Conservation (phyloP, 2,888 invertebrate genomes). For the Hydrotaea diabolus region DNA sequence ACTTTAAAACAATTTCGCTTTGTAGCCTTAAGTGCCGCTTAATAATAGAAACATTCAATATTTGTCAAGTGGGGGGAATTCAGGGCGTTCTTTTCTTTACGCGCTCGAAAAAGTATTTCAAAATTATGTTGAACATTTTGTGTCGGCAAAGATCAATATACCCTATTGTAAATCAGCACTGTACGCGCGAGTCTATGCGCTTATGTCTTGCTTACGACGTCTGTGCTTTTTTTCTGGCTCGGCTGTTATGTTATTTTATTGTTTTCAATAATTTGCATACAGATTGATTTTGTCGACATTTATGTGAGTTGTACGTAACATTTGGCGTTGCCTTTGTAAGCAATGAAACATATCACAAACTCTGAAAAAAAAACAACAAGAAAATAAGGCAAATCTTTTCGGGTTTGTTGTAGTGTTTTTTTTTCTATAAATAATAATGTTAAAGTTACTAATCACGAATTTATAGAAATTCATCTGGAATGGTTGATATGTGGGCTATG, state of each 20-base stretch:
- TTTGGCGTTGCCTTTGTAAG: neutral
- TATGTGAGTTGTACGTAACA: slow-evolving; percentile 8
- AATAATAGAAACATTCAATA: slow-evolving; percentile 61
- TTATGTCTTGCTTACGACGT: neutral
- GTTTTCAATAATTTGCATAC: slow-evolving; percentile 64
- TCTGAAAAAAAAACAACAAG: neutral
- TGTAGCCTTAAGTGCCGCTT: slow-evolving; percentile 60
- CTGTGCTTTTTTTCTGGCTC: neutral
- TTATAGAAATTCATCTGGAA: slow-evolving; percentile 30
- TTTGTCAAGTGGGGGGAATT: slow-evolving; percentile 60
- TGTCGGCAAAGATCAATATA: slow-evolving; percentile 65
- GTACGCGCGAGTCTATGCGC: neutral
- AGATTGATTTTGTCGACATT: slow-evolving; percentile 59
- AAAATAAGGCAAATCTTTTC: neutral
- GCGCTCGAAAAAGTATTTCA: slow-evolving; percentile 21
- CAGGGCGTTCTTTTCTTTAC: slow-evolving; percentile 48
- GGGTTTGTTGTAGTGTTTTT: too few relatives aligned
- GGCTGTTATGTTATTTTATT: slow-evolving; percentile 56
- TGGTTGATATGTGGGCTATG: neutral
- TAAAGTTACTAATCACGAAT: slow-evolving; percentile 36
- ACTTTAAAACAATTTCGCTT: slow-evolving; percentile 32
- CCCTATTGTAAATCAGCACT: slow-evolving; percentile 9
- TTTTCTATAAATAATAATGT: slow-evolving; percentile 15
- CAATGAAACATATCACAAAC: too few relatives aligned
- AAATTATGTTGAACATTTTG: slow-evolving; percentile 56